Evolutionary conservation across 2,113 vertebrate genomes (phyloP).

Genomic region (Strix uralensis): DNA sequence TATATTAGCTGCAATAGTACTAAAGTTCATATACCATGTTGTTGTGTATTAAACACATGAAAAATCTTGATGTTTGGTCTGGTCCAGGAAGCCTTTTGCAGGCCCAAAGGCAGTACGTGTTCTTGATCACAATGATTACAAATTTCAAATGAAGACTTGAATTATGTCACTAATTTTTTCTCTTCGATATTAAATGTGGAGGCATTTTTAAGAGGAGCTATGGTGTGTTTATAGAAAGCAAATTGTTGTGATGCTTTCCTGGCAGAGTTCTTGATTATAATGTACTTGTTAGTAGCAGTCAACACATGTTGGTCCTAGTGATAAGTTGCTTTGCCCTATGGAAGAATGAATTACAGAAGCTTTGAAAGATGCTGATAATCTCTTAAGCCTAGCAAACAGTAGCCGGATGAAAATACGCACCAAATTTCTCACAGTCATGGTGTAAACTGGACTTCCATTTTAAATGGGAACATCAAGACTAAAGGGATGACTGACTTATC

Average conservation of each 20-base stretch:
- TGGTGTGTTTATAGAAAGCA: not conserved
- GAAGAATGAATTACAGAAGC: not conserved
- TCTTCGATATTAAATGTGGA: not conserved
- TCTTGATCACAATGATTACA: not conserved
- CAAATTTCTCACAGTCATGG: not conserved
- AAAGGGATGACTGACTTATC: not conserved
- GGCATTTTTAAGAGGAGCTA: not conserved
- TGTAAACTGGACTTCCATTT: not conserved
- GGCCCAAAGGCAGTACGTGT: not conserved
- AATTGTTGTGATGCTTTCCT: not conserved
- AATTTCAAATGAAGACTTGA: not conserved
- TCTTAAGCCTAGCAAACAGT: not conserved
- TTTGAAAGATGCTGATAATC: not conserved
- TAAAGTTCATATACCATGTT: not conserved
- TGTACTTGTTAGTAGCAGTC: not conserved
- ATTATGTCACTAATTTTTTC: not conserved
- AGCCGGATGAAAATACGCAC: not conserved
- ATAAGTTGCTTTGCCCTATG: not conserved
- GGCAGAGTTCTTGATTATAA: not conserved
- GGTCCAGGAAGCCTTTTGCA: not conserved
- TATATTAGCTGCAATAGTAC: rapidly evolving
- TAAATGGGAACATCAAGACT: not conserved
- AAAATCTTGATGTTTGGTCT: not conserved
- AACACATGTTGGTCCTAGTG: not conserved
- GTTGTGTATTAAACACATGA: not conserved